Evolutionary conservation across 1,140 invertebrate species (phyloP).

Genomic region (Leptinotarsa undecemlineata): DNA sequence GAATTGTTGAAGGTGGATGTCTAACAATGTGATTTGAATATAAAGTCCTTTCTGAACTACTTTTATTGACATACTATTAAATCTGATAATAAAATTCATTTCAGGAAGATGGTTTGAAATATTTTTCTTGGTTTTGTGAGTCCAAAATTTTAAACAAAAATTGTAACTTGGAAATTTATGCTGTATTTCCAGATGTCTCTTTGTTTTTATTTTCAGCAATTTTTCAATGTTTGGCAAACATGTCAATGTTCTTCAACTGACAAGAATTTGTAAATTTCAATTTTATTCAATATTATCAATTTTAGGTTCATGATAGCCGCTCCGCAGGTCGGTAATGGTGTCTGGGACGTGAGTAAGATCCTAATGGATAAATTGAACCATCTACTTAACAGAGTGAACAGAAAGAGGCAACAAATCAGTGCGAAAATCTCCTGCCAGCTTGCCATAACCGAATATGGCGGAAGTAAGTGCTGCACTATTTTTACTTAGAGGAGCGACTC

Average conservation of each 20-base stretch:
- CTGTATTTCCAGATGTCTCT: not conserved
- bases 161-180: no score
- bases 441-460: conserved; percentile 68
- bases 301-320: conserved; percentile 63
- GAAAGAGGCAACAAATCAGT: conserved; percentile 60
- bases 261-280: not conserved
- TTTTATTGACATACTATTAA: no score
- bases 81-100: no score
- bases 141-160: no score
- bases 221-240: no score
- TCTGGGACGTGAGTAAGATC: conserved; percentile 61
- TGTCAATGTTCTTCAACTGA: no score
- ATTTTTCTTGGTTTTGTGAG: no score
- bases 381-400: conserved; percentile 59
- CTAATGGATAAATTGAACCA: conserved; percentile 61
- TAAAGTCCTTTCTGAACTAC: no score
- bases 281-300: conserved; percentile 6
- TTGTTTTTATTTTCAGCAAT: conserved; percentile 15
- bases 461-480: conserved; percentile 55
- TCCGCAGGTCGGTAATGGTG: conserved; percentile 61
- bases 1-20: no score
- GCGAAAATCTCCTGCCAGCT: conserved; percentile 70
- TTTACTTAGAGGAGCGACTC: not conserved
- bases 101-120: no score
- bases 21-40: no score